Conservation (phyloP, 2,797 vertebrate species). For the Apodemus agrarius region DNA sequence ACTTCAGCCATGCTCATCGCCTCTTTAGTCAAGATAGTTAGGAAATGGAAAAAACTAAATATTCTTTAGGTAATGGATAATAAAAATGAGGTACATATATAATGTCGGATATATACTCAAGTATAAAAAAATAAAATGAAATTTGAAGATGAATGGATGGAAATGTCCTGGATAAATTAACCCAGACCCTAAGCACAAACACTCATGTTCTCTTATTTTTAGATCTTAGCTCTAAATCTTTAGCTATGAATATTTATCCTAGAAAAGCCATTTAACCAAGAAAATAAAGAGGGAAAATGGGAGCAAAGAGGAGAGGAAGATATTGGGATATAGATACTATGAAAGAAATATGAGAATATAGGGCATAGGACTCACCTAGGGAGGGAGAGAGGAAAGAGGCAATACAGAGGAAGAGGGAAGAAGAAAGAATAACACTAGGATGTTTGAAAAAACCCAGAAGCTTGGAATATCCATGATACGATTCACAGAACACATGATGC, state of each 20-base stretch:
- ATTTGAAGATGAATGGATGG: not conserved
- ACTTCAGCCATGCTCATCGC: not conserved
- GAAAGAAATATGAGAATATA: not conserved
- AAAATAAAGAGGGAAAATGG: not conserved
- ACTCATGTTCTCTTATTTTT: not conserved
- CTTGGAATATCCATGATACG: too few species aligned
- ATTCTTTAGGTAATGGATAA: not conserved
- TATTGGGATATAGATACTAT: not conserved
- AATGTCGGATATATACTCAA: not conserved
- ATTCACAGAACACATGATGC: too few species aligned
- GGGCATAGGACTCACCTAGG: not conserved
- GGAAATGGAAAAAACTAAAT: not conserved
- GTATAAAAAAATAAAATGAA: not conserved
- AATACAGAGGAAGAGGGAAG: not conserved
- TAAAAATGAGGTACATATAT: not conserved
- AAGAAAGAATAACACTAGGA: not conserved
- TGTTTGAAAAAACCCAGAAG: not conserved
- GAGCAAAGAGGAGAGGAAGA: not conserved
- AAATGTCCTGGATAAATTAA: not conserved
- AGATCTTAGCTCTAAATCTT: not conserved
- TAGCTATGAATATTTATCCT: not conserved
- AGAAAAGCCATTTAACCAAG: not conserved
- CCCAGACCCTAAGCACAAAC: not conserved
- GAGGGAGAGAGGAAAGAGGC: not conserved
- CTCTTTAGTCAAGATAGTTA: not conserved